Percentiles rank a stretch among this genome's conserved stretches.
These are phyloP conservation scores for Apodemia mormo DNA, from an alignment of 2,888 invertebrate species.

Conservation along the genomic window DNA sequence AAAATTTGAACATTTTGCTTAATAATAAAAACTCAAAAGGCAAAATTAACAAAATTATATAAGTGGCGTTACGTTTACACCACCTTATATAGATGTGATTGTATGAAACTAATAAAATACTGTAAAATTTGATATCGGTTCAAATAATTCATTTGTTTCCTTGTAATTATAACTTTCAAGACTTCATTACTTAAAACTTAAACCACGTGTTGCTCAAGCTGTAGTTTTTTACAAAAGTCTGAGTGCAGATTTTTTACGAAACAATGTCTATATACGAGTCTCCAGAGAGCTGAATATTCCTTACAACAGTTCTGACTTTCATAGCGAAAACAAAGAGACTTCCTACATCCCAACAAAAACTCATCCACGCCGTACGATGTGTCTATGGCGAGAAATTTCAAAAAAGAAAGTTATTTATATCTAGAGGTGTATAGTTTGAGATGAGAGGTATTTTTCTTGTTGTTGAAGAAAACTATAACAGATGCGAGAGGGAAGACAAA, in stretches of 20 bases:
- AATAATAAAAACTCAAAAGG: too few species aligned
- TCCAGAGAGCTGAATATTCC: slow-evolving; percentile 62
- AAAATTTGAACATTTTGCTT: too few species aligned
- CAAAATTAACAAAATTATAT: too few species aligned
- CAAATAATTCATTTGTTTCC: neutral
- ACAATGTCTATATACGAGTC: slow-evolving; percentile 68
- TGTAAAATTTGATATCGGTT: neutral
- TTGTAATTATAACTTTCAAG: slow-evolving; percentile 27
- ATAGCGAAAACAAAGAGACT: slow-evolving; percentile 75
- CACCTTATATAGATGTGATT: too few species aligned
- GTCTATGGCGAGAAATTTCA: slow-evolving; percentile 79
- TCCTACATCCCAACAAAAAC: slow-evolving; percentile 78
- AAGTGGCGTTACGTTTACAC: too few species aligned
- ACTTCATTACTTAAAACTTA: slow-evolving; percentile 68
- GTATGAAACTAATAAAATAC: slow-evolving; percentile 44
- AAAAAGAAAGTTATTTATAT: slow-evolving; percentile 67
- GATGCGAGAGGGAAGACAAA: slow-evolving; percentile 73
- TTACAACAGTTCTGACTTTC: slow-evolving; percentile 78
- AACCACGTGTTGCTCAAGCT: slow-evolving; percentile 68
- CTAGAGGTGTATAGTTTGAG: slow-evolving; percentile 58
- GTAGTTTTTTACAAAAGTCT: slow-evolving; percentile 56
- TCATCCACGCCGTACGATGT: slow-evolving; percentile 79
- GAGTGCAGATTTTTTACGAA: slow-evolving; percentile 68
- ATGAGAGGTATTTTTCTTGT: slow-evolving; percentile 64
- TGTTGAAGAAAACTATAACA: slow-evolving; percentile 71